A percentile compares a stretch with the other conserved stretches of the same genome.
phyloP scores from a whole-genome alignment of 2,113 vertebrate genomes.

The Ascaphus truei region DNA sequence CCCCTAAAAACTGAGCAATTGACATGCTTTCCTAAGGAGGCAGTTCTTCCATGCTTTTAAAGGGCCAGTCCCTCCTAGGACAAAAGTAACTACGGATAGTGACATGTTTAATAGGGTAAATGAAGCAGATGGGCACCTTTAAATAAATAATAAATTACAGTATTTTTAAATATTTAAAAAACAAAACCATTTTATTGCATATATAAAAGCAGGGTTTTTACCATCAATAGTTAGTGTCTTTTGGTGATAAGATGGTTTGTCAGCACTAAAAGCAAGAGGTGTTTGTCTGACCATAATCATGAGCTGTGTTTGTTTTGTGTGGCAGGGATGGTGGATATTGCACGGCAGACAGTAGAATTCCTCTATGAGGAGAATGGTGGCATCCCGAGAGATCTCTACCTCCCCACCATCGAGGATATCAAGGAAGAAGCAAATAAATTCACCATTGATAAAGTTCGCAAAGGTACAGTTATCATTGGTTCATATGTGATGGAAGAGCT shows the following conservation, averaged over 20 bases:
- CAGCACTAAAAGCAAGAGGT: no score
- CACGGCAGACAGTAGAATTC: constrained; percentile 94
- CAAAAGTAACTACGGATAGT: no score
- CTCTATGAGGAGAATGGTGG: constrained; percentile 97
- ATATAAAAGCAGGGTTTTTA: no score
- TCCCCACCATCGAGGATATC: constrained; percentile 96
- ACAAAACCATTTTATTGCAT: no score
- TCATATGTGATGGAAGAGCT: background rate
- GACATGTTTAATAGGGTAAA: no score
- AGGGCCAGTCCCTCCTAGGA: no score
- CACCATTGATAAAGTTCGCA: constrained; percentile 97
- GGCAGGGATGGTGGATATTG: constrained; percentile 93
- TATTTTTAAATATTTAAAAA: background rate
- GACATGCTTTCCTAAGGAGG: no score
- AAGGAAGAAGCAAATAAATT: constrained; percentile 98
- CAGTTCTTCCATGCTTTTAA: no score
- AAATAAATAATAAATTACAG: no score
- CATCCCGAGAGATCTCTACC: constrained; percentile 94
- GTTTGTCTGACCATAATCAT: accelerated
- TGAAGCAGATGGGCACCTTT: background rate
- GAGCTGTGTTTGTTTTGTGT: background rate
- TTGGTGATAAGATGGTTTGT: no score
- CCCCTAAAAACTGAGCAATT: no score
- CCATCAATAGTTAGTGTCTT: no score
- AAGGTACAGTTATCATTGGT: constrained; percentile 71